Conservation (phyloP, 1,140 invertebrate species). For the Euura saliciscinereae region DNA sequence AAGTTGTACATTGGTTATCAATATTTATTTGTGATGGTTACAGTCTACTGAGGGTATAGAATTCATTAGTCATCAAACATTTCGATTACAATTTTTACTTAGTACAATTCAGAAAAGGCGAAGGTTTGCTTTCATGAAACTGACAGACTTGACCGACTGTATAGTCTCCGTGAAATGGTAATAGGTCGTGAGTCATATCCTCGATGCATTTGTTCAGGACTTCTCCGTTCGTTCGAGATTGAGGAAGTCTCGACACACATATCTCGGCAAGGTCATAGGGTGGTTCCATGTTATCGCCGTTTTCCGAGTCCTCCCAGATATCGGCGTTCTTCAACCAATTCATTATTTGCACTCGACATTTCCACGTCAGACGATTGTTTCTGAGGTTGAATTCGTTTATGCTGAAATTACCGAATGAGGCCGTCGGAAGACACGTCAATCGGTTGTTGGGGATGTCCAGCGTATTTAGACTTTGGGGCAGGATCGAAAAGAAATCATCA, state of each 20-base stretch:
- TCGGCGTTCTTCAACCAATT: background rate
- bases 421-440: background rate
- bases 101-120: background rate
- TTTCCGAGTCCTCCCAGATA: background rate
- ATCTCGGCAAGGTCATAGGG: background rate
- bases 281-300: background rate
- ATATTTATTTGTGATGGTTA: no score
- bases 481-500: background rate
- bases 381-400: background rate
- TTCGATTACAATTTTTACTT: no score
- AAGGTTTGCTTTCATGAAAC: background rate
- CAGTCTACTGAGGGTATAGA: no score
- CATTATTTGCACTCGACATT: slow-evolving; percentile 13
- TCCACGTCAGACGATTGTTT: background rate
- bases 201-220: background rate
- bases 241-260: background rate
- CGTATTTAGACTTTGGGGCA: background rate
- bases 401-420: background rate
- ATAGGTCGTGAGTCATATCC: background rate
- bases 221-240: no score
- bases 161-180: background rate
- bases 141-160: background rate
- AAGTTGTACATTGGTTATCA: no score
- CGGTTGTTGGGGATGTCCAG: background rate
- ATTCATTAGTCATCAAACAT: no score